Base-by-base conservation (phyloP, 2,888 invertebrate genomes). In the Brachyopa scutellaris region DNA sequence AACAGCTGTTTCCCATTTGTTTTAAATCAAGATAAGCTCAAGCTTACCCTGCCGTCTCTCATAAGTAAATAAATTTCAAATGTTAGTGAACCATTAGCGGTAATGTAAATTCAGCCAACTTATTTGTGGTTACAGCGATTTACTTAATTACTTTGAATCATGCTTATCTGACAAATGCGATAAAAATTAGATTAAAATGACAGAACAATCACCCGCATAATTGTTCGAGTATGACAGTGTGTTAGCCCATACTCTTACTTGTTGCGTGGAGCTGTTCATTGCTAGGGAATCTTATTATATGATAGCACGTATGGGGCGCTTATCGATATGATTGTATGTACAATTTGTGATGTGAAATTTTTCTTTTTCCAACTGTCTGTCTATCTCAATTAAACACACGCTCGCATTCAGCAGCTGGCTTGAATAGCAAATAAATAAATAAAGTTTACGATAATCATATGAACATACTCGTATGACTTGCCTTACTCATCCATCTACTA, bases 401-500 rank as follows among this genome's bases (percentile, higher is more conserved):
- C n/a, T n/a, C n/a, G n/a, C n/a, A n/a, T n/a, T n/a, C n/a, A n/a
- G n/a, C n/a, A n/a, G n/a, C n/a, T n/a, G n/a, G n/a, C n/a, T n/a
- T n/a, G n/a, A n/a, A n/a, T n/a, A n/a, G n/a, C n/a, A n/a, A n/a
- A n/a, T n/a, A n/a, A n/a, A n/a, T n/a, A n/a, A n/a, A n/a, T n/a
- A n/a, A n/a, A n/a, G n/a, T n/a, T n/a, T n/a, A n/a, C n/a, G n/a
- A n/a, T n/a, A n/a, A n/a, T n/a, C n/a, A n/a, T n/a, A n/a, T n/a
- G n/a, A n/a, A n/a, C n/a, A n/a, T n/a, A n/a, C n/a, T n/a, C n/a
- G n/a, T n/a, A n/a, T n/a, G n/a, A 62, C 45, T 62, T 62, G 33
- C 19, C 26, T n/a, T 42, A 42, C 62, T 42, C 69, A 70, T 64
- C 31, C 42, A 62, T 33, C 61, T 7, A 53, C 19, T n/a, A 9